Evolutionary conservation across 2,797 vertebrate genomes (phyloP).

Genomic region (Sebastes diploproa): DNA sequence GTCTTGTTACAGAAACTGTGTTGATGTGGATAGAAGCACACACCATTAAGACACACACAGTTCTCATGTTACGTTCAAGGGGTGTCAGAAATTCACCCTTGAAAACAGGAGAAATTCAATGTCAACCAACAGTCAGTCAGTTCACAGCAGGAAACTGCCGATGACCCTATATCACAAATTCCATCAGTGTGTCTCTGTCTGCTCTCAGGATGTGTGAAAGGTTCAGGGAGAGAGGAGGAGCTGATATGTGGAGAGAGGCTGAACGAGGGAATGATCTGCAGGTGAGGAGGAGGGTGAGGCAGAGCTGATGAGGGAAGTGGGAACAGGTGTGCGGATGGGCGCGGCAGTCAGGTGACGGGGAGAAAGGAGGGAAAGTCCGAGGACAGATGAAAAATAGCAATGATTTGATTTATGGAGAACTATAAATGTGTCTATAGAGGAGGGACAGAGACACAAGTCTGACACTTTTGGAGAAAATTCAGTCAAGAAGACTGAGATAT

Average conservation of each 20-base stretch:
- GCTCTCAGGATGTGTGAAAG: neutral
- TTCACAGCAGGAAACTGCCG: no score
- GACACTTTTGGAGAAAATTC: neutral
- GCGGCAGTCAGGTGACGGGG: no score
- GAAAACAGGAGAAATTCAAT: no score
- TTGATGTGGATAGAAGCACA: neutral
- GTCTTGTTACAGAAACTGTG: neutral
- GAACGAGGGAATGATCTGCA: neutral
- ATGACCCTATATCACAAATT: no score
- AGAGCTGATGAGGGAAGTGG: neutral
- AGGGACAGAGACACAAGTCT: neutral
- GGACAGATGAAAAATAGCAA: no score
- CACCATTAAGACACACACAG: neutral
- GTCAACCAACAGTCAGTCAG: no score
- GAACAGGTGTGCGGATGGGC: no score
- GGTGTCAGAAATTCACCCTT: neutral
- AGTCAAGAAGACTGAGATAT: neutral
- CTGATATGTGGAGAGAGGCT: neutral
- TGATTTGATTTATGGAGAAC: neutral
- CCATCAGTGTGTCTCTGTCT: neutral
- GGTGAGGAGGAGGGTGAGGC: neutral
- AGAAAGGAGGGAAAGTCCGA: neutral
- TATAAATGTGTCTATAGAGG: neutral
- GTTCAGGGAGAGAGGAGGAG: neutral
- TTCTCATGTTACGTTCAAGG: neutral